A percentile compares a stretch with the other conserved stretches of the same genome.
Evolutionary conservation across 2,797 vertebrate species (phyloP).

Genomic region (Esox lucius): DNA sequence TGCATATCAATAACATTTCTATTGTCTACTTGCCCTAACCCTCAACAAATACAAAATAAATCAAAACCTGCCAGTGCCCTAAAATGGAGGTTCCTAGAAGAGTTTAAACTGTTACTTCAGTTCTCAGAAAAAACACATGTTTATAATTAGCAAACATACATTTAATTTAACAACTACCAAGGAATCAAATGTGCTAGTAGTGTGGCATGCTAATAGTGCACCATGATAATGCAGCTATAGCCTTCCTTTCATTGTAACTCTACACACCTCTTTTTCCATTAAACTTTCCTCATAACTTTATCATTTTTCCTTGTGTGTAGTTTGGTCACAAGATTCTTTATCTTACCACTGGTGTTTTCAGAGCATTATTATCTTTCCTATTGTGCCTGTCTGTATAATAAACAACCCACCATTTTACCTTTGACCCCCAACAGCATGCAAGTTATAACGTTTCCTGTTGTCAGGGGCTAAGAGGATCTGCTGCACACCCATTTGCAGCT

Average conservation of each 20-base stretch:
- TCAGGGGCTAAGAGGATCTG: background rate
- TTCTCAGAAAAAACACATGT: too few species aligned
- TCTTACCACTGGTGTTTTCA: background rate
- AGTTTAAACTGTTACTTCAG: too few species aligned
- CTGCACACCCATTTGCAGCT: too few species aligned
- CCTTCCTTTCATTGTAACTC: background rate
- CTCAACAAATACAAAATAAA: too few species aligned
- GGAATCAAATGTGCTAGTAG: background rate
- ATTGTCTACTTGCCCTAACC: too few species aligned
- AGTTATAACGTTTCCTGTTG: background rate
- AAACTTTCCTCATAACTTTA: background rate
- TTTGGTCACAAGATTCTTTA: background rate
- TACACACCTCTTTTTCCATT: background rate
- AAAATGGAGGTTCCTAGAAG: too few species aligned
- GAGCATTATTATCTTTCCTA: background rate
- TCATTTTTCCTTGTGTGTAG: background rate
- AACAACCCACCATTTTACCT: background rate
- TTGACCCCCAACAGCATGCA: background rate
- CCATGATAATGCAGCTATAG: background rate
- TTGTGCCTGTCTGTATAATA: background rate
- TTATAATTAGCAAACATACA: too few species aligned
- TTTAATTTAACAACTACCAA: too few species aligned
- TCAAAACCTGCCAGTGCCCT: too few species aligned
- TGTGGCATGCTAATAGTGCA: background rate
- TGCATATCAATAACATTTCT: too few species aligned